Evolutionary conservation across 2,888 invertebrate species (phyloP).

Genomic region (Lathronympha strigana): DNA sequence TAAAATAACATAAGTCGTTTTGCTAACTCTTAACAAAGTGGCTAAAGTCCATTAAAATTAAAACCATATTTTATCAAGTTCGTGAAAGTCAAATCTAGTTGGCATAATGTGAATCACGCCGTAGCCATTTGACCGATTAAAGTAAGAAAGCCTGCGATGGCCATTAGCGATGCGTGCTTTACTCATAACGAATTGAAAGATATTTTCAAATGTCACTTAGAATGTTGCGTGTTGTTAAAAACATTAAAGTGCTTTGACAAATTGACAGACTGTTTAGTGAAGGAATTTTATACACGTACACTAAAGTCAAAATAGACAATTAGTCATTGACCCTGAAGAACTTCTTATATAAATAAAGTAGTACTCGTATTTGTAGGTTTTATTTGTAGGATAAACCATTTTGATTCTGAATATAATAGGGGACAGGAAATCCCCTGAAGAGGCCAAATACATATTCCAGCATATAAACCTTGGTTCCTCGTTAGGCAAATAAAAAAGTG

Average conservation of each 20-base stretch:
- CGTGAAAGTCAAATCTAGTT: conserved; percentile 40
- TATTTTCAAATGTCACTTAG: conserved; percentile 56
- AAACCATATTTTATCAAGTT: conserved; percentile 34
- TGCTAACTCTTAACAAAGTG: conserved; percentile 11
- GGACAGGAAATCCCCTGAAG: too few species aligned
- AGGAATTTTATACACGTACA: too few species aligned
- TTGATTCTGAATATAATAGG: too few species aligned
- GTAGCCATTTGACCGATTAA: conserved; percentile 46
- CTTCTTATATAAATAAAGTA: too few species aligned
- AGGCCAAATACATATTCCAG: too few species aligned
- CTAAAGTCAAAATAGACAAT: not conserved
- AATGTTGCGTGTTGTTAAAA: conserved; percentile 42
- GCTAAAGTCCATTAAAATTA: conserved; percentile 32
- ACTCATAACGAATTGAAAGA: conserved; percentile 57
- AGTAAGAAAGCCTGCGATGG: conserved; percentile 51
- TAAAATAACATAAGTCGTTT: too few species aligned
- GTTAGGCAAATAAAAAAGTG: too few species aligned
- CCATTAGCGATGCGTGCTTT: conserved; percentile 59
- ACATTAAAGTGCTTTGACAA: conserved; percentile 19
- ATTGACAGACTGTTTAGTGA: too few species aligned
- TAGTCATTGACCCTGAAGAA: too few species aligned
- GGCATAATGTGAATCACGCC: conserved; percentile 45
- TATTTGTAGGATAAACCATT: too few species aligned
- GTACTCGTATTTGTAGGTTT: too few species aligned
- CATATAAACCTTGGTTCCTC: too few species aligned